phyloP scores from a whole-genome alignment of 1,140 invertebrate genomes.

The Bombus cullumanus region DNA sequence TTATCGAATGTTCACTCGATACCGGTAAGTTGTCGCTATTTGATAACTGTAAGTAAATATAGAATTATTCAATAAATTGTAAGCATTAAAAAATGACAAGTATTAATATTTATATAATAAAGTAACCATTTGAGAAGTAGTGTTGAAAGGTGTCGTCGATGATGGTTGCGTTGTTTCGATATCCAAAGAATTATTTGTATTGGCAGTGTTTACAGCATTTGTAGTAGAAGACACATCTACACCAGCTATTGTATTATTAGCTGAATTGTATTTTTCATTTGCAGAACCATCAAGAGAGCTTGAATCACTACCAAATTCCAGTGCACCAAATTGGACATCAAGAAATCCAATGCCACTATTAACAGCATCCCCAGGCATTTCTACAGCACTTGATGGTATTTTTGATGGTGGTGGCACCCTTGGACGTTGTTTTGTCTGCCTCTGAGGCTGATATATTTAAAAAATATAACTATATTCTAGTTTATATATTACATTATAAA shows the following conservation, averaged over 20 bases:
- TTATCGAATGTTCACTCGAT: slow-evolving; percentile 74
- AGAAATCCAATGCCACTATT: slow-evolving; percentile 89
- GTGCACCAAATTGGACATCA: slow-evolving; percentile 96
- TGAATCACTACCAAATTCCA: slow-evolving; percentile 92
- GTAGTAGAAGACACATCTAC: slow-evolving; percentile 76
- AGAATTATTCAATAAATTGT: not conserved
- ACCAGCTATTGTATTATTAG: slow-evolving; percentile 68
- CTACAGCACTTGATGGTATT: slow-evolving; percentile 96
- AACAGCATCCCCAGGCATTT: slow-evolving; percentile 95
- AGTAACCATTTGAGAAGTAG: slow-evolving; percentile 77
- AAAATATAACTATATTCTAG: not conserved
- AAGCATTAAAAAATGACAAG: not conserved
- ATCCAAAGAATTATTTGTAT: slow-evolving; percentile 76
- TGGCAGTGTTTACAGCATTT: slow-evolving; percentile 74
- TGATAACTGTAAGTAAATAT: slow-evolving; percentile 69
- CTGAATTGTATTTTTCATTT: slow-evolving; percentile 81
- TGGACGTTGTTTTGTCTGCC: slow-evolving; percentile 89
- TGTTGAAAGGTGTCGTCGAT: slow-evolving; percentile 72
- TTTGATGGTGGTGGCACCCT: slow-evolving; percentile 95
- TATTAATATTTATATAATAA: not conserved
- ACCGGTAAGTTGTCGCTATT: slow-evolving; percentile 72
- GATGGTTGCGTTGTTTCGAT: slow-evolving; percentile 75
- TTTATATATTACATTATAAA: not conserved
- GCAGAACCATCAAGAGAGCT: slow-evolving; percentile 83
- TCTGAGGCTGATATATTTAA: slow-evolving; percentile 78